phyloP scores from a whole-genome alignment of 2,113 vertebrate genomes.

The Egretta garzetta region DNA sequence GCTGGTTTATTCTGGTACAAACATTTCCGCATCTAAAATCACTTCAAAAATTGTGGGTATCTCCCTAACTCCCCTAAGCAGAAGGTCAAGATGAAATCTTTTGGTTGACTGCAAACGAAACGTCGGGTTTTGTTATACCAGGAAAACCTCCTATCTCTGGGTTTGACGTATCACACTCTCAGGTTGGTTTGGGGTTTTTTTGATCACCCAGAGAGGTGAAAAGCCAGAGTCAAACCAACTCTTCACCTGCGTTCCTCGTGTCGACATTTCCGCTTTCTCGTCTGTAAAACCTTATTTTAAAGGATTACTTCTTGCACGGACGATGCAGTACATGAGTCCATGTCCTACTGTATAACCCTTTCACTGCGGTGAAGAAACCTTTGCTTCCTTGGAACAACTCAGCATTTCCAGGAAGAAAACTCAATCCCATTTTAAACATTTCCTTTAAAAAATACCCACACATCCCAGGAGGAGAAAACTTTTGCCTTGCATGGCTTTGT shows the following conservation, averaged over 20 bases:
- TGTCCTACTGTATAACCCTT: no score
- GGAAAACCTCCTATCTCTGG: not conserved
- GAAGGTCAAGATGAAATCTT: not conserved
- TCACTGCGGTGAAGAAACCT: not conserved
- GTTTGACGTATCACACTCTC: not conserved
- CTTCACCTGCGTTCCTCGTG: rapidly evolving
- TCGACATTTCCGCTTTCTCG: rapidly evolving
- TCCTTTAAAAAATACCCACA: not conserved
- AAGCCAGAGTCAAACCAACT: not conserved
- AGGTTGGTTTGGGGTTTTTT: not conserved
- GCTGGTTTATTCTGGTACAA: not conserved
- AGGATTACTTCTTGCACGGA: not conserved
- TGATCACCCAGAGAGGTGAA: not conserved
- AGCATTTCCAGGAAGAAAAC: not conserved
- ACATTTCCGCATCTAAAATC: not conserved
- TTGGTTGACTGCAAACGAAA: not conserved
- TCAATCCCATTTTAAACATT: not conserved
- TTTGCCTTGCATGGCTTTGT: not conserved
- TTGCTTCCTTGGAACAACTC: not conserved
- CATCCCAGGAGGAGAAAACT: not conserved
- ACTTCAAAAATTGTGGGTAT: not conserved
- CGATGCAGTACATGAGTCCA: not conserved
- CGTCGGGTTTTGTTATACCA: not conserved
- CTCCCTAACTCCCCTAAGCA: not conserved
- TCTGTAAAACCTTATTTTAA: not conserved